phyloP scores from a whole-genome alignment of 2,113 vertebrate species.

The Felis catus region F.catus_Fca126_mat1.0 CM031414.1:20575501-20576000 shows the following conservation, averaged over 20 bases:
- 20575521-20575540: slow-evolving; percentile 92
- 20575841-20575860: not conserved
- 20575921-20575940: not conserved
- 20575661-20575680: slow-evolving; percentile 91
- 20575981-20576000: not conserved
- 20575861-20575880: not conserved
- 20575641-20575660: slow-evolving; percentile 95
- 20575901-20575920: not conserved
- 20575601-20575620: slow-evolving; percentile 98
- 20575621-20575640: slow-evolving; percentile 98
- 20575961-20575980: not conserved
- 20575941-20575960: not conserved
- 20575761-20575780: slow-evolving; percentile 54
- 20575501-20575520: slow-evolving; percentile 96
- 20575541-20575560: slow-evolving; percentile 91
- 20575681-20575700: slow-evolving; percentile 94
- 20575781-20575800: not conserved
- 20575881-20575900: not conserved
- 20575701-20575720: slow-evolving; percentile 95
- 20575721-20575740: slow-evolving; percentile 86
- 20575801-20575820: not conserved
- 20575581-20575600: slow-evolving; percentile 92
- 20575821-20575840: not conserved
- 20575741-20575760: slow-evolving; percentile 79
- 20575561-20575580: slow-evolving; percentile 86